phyloP scores from a whole-genome alignment of 2,113 vertebrate species.

The Addax nasomaculatus region DNA sequence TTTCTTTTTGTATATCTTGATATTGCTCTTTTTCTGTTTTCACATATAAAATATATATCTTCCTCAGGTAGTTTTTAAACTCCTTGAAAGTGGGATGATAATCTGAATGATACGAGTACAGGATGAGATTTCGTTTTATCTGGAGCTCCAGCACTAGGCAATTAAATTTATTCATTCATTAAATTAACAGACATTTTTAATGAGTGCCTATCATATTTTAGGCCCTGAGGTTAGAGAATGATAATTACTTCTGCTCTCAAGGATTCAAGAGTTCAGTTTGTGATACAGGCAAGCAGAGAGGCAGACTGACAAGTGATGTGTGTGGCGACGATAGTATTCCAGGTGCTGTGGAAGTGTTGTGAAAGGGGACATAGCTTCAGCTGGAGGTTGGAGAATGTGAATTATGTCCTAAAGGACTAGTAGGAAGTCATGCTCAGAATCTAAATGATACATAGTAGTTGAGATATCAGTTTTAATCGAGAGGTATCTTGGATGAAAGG shows the following conservation, averaged over 20 bases:
- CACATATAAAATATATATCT: background rate
- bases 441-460: background rate
- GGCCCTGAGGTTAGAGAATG: background rate
- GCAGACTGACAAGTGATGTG: background rate
- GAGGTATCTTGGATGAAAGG: background rate
- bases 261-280: background rate
- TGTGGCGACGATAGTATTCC: background rate
- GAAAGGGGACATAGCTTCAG: background rate
- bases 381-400: background rate
- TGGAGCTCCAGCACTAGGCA: background rate
- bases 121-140: background rate
- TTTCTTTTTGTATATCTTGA: background rate
- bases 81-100: background rate
- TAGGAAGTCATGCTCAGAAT: background rate
- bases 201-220: background rate
- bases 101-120: background rate
- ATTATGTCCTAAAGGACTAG: background rate
- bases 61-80: background rate
- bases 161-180: conserved; percentile 9
- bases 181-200: background rate
- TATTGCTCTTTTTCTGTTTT: background rate
- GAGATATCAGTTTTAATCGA: background rate
- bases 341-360: background rate
- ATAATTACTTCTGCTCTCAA: background rate
- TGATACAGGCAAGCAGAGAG: background rate